Percentiles rank a stretch among this genome's conserved stretches.
Evolutionary conservation across 2,113 vertebrate genomes (phyloP).

Genomic region (Carassius gibelio): DNA sequence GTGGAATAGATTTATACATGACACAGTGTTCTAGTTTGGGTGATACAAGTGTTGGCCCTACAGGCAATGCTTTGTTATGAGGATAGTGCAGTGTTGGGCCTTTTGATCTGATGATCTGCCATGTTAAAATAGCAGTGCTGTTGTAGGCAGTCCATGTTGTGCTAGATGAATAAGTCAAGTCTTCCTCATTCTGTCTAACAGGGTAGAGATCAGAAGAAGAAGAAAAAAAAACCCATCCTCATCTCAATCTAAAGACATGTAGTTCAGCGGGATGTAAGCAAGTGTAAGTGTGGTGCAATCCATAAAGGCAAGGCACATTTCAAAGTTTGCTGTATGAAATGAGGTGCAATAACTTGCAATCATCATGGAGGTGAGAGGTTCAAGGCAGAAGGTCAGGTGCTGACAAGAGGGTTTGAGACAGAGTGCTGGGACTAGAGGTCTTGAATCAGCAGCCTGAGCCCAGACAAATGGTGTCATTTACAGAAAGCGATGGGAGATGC

Average conservation of each 20-base stretch:
- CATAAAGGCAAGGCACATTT: background rate
- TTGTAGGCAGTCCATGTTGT: too few relatives aligned
- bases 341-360: slow-evolving; percentile 34
- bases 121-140: background rate
- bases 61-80: slow-evolving; percentile 22
- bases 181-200: background rate
- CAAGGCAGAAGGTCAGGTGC: slow-evolving; percentile 18
- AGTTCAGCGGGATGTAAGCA: background rate
- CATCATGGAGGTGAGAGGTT: slow-evolving; percentile 21
- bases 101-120: background rate
- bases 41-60: background rate
- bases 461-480: slow-evolving; percentile 59
- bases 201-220: background rate
- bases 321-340: slow-evolving; percentile 7
- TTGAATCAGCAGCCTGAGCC: slow-evolving; percentile 44
- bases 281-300: slow-evolving; percentile 14
- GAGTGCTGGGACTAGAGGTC: slow-evolving; percentile 16
- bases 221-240: too few relatives aligned
- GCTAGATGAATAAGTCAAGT: slow-evolving; percentile 8
- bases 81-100: background rate
- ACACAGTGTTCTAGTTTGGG: background rate
- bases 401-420: slow-evolving; percentile 33
- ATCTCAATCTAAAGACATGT: background rate
- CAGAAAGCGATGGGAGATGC: slow-evolving; percentile 28
- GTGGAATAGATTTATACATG: background rate